phyloP scores from a whole-genome alignment of 2,113 vertebrate genomes.

The Vanacampus margaritifer region DNA sequence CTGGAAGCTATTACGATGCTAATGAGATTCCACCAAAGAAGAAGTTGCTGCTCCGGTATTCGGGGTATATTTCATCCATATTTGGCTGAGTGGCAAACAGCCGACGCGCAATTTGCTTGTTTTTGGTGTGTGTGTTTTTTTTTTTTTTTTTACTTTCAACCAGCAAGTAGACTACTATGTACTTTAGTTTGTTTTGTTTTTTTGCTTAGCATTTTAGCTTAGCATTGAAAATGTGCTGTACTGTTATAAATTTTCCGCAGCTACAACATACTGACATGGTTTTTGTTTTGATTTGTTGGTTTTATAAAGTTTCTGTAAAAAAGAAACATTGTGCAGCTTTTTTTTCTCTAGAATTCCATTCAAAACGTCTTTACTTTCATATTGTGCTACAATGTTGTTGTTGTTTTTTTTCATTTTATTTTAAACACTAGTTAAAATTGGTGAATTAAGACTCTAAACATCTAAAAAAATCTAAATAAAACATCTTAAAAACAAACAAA shows the following conservation, averaged over 20 bases:
- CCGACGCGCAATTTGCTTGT: slow-evolving; percentile 32
- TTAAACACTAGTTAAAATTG: too few species aligned
- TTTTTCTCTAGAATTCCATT: too few species aligned
- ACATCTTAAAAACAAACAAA: too few species aligned
- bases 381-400: too few species aligned
- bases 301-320: not conserved
- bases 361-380: too few species aligned
- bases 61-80: slow-evolving; percentile 77
- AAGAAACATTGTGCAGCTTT: too few species aligned
- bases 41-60: slow-evolving; percentile 74
- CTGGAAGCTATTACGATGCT: slow-evolving; percentile 82
- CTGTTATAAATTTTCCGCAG: not conserved
- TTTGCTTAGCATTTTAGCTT: not conserved
- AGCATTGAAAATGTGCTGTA: not conserved
- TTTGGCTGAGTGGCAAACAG: slow-evolving; percentile 65
- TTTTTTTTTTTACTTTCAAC: not conserved
- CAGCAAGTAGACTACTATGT: not conserved
- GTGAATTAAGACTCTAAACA: too few species aligned
- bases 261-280: not conserved
- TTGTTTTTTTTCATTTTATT: too few species aligned
- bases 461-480: too few species aligned
- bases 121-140: too few species aligned
- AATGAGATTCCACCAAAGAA: slow-evolving; percentile 81
- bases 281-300: not conserved
- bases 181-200: not conserved